Evolutionary conservation across 2,797 vertebrate species (phyloP), one percentile per base, ranked within the genome.

Genomic region (Loris lydekkerianus): DNA sequence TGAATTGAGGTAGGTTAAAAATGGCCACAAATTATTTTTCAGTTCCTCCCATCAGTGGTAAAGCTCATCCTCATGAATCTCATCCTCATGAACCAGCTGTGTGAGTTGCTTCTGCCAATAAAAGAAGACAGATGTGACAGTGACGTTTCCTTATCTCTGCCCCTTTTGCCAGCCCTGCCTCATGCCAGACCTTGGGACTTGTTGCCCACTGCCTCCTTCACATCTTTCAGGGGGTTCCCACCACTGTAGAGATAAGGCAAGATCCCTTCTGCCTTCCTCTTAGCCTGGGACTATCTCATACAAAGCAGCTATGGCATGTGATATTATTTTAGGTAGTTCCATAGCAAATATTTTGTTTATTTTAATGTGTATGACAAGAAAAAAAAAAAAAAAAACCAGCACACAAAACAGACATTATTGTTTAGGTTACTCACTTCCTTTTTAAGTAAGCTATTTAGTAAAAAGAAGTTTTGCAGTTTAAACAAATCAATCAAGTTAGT

Each of bases 361-460:
- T 92, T 95, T 34, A 69, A 83, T 73, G 65, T 69, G 1, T 27
- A 63, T 46, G 58, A 60, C 37, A 20, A 29, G 31, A 67, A 67
- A 72, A 63, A 77, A 46, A 72, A 63, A 77, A 46, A 84, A 13
- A 5, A 43, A 60, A 92, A 78, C 63, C 18, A 77, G 72, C 60
- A 46, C 34, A 46, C 72, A 77, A 96, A 94, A 95, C 60, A 85
- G 60, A 75, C 78, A 95, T 87, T 95, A 86, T 60, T 95, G 67
- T 91, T 93, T 94, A 92, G 60, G 25, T 87, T 95, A 49, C 77
- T 93, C 87, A 96, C 95, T 95, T 93, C 88, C 77, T 87, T 89
- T 81, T 93, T 81, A 95, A 96, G 89, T 84, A 96, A 96, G 56
- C 53, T 94, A 37, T 87, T 96, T 96, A 69, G 67, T 91, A 63